Evolutionary conservation across 2,113 vertebrate species (phyloP).

Genomic region (Sylvia atricapilla): DNA sequence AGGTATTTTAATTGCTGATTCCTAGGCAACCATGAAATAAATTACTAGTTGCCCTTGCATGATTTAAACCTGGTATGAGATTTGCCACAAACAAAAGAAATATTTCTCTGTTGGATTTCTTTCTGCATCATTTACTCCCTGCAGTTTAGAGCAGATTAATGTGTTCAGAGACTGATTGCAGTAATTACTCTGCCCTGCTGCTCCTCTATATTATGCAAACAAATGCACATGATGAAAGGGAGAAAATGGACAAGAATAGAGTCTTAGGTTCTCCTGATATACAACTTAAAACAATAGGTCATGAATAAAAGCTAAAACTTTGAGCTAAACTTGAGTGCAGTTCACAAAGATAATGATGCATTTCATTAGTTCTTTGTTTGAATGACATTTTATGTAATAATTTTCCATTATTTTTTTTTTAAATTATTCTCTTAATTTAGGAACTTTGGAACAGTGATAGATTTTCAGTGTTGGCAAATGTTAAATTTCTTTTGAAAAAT

Average conservation of each 20-base stretch:
- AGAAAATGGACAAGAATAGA: constrained; percentile 19
- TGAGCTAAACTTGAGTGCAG: background rate
- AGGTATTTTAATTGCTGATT: constrained; percentile 36
- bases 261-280: background rate
- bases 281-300: background rate
- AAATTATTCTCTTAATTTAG: background rate
- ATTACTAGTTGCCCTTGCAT: constrained; percentile 50
- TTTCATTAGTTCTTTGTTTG: background rate
- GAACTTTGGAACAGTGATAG: background rate
- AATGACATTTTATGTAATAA: background rate
- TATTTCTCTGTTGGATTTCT: constrained; percentile 67
- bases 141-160: constrained; percentile 82
- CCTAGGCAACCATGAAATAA: constrained; percentile 46
- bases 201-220: constrained; percentile 77
- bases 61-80: constrained; percentile 52
- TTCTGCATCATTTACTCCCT: constrained; percentile 80
- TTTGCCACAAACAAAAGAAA: constrained; percentile 63
- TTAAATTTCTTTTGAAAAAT: background rate
- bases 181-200: constrained; percentile 81
- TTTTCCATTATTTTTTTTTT: background rate
- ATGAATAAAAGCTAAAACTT: background rate
- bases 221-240: constrained; percentile 60
- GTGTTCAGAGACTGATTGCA: constrained; percentile 77
- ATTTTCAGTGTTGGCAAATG: background rate
- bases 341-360: background rate